Evolutionary conservation across 2,797 vertebrate genomes (phyloP), one percentile per base, ranked within the genome.

Genomic region (Spinus pinus): DNA sequence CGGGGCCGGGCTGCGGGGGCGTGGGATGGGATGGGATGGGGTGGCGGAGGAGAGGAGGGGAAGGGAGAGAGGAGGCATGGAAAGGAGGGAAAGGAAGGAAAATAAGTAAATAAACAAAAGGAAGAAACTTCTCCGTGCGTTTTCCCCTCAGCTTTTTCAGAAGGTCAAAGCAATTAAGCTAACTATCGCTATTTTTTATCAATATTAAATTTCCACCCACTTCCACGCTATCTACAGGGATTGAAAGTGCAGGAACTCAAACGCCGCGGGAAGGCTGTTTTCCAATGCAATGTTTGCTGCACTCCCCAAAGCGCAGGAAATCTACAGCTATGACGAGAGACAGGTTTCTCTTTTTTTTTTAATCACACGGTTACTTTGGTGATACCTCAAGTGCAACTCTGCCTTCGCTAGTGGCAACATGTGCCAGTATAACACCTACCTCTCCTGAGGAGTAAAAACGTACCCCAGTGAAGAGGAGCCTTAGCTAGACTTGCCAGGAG

Each of bases 401-500:
- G 57, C 33, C 41, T 78, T 93, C 42, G 1, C 33, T 31, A 33
- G 12, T 30, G 37, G 57, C 46, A 23, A 35, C 13, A 9, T 3
- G 5, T 24, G 9, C 28, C 23, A 22, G 23, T 41, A 30, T 5
- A 71, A 22, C 53, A 65, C 6, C 46, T 65, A 10, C 24, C 10
- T 72, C 35, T 65, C 22, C 46, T 6, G 12, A 46, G 25, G 4
- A 49, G 33, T 12, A 19, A 67, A 54, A 56, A 65, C 12, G 18
- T 6, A 21, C 4, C 22, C 5, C 28, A 31, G 1, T 0, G 0
- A 66, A 62, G 18, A 83, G 22, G 8, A 82, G 9, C 28, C 65
- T 51, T 62, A 30, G 28, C 49, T 20, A 6, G 25, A 9, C 37
- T 74, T 5, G 0, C 14, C 37, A 30, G 25, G 27, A 57, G 41